Evolutionary conservation across 1,140 invertebrate species (phyloP).

Genomic region (Rhyacophila brunnea): DNA sequence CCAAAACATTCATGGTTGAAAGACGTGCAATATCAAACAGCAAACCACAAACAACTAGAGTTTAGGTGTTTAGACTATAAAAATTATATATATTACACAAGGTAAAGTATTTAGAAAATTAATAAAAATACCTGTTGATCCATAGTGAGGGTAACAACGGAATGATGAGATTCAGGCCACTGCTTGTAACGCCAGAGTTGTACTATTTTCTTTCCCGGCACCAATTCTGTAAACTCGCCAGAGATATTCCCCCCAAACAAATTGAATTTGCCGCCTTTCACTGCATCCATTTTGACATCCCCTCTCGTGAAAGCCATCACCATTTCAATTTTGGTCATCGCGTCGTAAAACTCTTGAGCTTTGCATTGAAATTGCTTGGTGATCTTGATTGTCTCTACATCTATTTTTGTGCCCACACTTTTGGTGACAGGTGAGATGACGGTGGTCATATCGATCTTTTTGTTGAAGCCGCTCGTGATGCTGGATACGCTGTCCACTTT

Average conservation of each 20-base stretch:
- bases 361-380: slow-evolving; percentile 85
- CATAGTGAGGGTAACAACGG: slow-evolving; percentile 82
- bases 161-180: slow-evolving; percentile 92
- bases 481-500: slow-evolving; percentile 63
- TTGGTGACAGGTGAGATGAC: slow-evolving; percentile 40
- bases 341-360: slow-evolving; percentile 85
- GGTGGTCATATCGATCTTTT: slow-evolving; percentile 58
- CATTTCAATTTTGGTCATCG: slow-evolving; percentile 83
- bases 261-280: slow-evolving; percentile 84
- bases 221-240: slow-evolving; percentile 84
- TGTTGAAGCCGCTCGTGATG: slow-evolving; percentile 67
- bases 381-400: slow-evolving; percentile 72
- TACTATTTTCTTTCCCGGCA: slow-evolving; percentile 82
- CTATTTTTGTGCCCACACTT: slow-evolving; percentile 64
- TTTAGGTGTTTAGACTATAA: too few relatives aligned
- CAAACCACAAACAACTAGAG: too few relatives aligned
- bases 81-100: too few relatives aligned
- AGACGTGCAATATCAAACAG: too few relatives aligned
- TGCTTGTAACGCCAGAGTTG: slow-evolving; percentile 92
- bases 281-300: slow-evolving; percentile 73
- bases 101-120: too few relatives aligned
- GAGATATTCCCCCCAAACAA: slow-evolving; percentile 90
- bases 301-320: slow-evolving; percentile 86
- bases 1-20: too few relatives aligned
- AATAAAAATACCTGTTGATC: slow-evolving; percentile 75